Conservation (phyloP, 1,140 invertebrate genomes). For the Brachionus plicatilis region DNA sequence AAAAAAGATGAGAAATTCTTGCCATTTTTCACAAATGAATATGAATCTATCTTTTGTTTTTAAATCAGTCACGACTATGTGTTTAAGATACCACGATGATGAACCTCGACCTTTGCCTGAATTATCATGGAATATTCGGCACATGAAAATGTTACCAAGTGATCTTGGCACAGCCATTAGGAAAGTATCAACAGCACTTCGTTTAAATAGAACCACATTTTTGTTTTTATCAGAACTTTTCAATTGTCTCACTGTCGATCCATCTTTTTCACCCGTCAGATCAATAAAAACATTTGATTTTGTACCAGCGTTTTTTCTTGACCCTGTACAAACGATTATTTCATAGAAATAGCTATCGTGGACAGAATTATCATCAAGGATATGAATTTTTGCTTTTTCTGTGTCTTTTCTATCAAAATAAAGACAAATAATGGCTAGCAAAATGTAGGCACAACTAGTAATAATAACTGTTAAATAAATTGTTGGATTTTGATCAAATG, state of each 20-base stretch:
- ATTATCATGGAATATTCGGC: slow-evolving; percentile 56
- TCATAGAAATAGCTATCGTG: slow-evolving; percentile 60
- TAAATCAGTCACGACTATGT: slow-evolving; percentile 51
- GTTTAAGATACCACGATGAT: slow-evolving; percentile 53
- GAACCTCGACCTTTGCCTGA: slow-evolving; percentile 45
- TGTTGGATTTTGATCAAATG: slow-evolving; percentile 60
- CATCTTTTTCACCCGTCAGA: slow-evolving; percentile 34
- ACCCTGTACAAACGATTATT: slow-evolving; percentile 59
- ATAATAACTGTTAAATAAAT: slow-evolving; percentile 60
- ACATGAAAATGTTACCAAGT: slow-evolving; percentile 51
- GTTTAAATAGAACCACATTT: slow-evolving; percentile 40
- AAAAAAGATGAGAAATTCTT: neutral
- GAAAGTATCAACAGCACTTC: slow-evolving; percentile 53
- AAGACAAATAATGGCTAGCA: slow-evolving; percentile 44
- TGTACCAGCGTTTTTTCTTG: slow-evolving; percentile 52
- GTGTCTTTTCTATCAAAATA: slow-evolving; percentile 55
- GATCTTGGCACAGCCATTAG: slow-evolving; percentile 55
- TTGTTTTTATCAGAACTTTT: neutral
- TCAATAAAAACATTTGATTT: slow-evolving; percentile 41
- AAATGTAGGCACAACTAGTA: slow-evolving; percentile 55
- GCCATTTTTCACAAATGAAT: slow-evolving; percentile 52
- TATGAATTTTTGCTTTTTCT: slow-evolving; percentile 57
- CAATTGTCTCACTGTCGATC: neutral
- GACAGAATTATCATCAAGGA: slow-evolving; percentile 57
- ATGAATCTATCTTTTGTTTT: slow-evolving; percentile 54